Percentiles rank a stretch among this genome's conserved stretches.
Evolutionary conservation across 2,888 invertebrate genomes (phyloP).

Genomic region (Pristionchus entomophagus): DNA sequence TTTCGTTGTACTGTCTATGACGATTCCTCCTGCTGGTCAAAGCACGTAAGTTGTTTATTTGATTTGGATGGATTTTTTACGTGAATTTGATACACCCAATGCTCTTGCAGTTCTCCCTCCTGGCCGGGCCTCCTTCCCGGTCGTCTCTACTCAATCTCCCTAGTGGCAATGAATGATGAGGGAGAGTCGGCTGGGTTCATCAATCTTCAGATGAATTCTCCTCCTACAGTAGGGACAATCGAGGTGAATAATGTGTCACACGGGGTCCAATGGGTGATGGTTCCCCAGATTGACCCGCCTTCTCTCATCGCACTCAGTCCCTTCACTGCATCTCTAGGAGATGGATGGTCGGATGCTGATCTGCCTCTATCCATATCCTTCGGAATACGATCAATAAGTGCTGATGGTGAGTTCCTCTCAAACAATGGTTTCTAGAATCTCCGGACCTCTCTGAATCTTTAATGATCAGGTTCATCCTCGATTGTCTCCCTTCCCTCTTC

Average conservation of each 20-base stretch:
- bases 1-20: constrained; percentile 15
- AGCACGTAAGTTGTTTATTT: neutral
- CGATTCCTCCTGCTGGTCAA: constrained; percentile 38
- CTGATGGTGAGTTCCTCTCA: neutral
- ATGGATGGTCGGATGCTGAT: constrained; percentile 46
- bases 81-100: too few relatives aligned
- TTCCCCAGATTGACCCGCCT: neutral
- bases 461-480: neutral
- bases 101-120: constrained; percentile 4
- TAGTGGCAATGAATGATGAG: neutral
- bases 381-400: neutral
- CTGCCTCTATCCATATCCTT: neutral
- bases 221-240: constrained; percentile 3
- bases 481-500: neutral
- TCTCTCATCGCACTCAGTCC: constrained; percentile 36
- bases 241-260: neutral
- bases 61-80: too few relatives aligned
- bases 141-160: constrained; percentile 12
- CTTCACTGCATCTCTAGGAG: constrained; percentile 24
- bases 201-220: constrained; percentile 17
- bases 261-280: neutral
- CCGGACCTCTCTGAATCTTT: too few relatives aligned
- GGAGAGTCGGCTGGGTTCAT: constrained; percentile 24
- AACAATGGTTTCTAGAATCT: neutral
- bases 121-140: constrained; percentile 44